Evolutionary conservation across 2,888 invertebrate genomes (phyloP).

Genomic region (Cephus spinipes): DNA sequence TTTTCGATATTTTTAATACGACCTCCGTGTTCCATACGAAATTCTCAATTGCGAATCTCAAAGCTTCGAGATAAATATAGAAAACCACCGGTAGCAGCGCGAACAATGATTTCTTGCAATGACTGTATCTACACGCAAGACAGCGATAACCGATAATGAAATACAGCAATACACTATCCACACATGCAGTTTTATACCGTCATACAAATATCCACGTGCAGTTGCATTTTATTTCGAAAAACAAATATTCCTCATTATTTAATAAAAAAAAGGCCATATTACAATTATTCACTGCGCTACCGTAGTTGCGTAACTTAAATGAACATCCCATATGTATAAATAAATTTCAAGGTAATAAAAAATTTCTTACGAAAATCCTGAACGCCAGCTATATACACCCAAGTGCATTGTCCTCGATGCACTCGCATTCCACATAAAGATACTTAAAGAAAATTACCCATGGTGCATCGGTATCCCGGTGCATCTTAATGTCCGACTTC

Average conservation of each 20-base stretch:
- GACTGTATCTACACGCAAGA: neutral
- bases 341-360: neutral
- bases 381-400: neutral
- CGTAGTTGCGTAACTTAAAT: neutral
- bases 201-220: neutral
- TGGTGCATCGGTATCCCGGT: neutral
- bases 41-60: neutral
- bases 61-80: neutral
- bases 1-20: neutral
- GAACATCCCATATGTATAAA: neutral
- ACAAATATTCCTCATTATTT: neutral
- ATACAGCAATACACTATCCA: neutral
- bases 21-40: neutral
- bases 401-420: neutral
- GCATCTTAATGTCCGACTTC: neutral
- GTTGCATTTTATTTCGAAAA: no score
- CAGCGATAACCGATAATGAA: neutral
- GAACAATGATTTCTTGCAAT: neutral
- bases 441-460: neutral
- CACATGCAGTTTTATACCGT: neutral
- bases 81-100: neutral
- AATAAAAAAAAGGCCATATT: no score
- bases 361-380: neutral
- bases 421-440: neutral
- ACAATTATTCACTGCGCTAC: neutral